Base-by-base conservation (phyloP, 2,113 vertebrate genomes). In the Phycodurus eques region DNA sequence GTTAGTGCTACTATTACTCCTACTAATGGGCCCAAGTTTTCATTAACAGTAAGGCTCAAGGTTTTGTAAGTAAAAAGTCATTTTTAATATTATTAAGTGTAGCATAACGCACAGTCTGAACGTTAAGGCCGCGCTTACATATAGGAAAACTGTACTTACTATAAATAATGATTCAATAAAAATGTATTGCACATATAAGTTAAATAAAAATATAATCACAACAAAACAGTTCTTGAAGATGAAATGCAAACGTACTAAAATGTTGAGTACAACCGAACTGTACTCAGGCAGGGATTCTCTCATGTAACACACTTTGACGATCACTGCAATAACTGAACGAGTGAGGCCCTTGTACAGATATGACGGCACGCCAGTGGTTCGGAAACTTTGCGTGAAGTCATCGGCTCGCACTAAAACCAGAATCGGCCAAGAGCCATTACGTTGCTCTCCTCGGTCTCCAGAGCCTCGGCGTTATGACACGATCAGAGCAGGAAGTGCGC, bases 381-480 rank as follows among this genome's bases (percentile, higher is more conserved):
- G 71, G 67, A 79, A 88, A 88, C 79, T 88, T 87, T 85, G 72
- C 64, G 74, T 77, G 73, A 72, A 85, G 78, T 79, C 83, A 77
- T 66, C 63, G 72, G 74, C 75, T 76, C 42, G 77, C 79, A 79
- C 80, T 87, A 74, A 85, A 88, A 88, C 87, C 82, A 82, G 88
- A 83, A 69, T 70, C 85, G 78, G 83, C 84, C 82, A 83, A 79
- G 79, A 83, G 71, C 76, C 82, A 83, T 89, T 65, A 79, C 65
- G 72, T 67, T 9, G 62, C 64, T 22, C 81, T 88, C 84, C 59
- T 11, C 13, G 31, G 27, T 61, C 59, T 61, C 59, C 59, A 61
- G 59, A 31, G 85, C 87, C 72, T 81, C 73, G 46, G 64, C 81
- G 67, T 88, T 80, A 87, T 86, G 87, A 88, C 85, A 83, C 74